Percentiles rank a stretch among this genome's conserved stretches.
These are phyloP conservation scores for Acrobasis suavella DNA, from an alignment of 2,888 invertebrate species.

Conservation along the genomic window DNA sequence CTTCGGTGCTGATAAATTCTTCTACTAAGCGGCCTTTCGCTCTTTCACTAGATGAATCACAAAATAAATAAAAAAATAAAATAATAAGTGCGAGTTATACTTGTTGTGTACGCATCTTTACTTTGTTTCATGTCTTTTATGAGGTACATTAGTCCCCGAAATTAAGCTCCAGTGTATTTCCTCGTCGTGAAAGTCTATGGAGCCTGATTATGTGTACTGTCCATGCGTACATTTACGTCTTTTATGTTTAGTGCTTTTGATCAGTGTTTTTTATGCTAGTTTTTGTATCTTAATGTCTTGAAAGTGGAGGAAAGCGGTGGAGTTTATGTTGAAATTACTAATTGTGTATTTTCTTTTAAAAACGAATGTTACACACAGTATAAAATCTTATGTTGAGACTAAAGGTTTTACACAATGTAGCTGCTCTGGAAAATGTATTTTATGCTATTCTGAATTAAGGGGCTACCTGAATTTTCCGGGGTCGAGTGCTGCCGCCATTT, in stretches of 20 bases:
- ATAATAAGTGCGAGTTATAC: not conserved
- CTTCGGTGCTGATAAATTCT: no score
- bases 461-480: no score
- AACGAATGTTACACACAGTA: no score
- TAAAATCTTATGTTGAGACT: no score
- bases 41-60: not conserved
- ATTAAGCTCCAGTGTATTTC: slow-evolving; percentile 25
- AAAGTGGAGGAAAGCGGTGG: no score
- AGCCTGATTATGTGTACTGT: slow-evolving; percentile 19
- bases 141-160: slow-evolving; percentile 30
- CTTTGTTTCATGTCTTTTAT: slow-evolving; percentile 23
- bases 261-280: slow-evolving; percentile 8
- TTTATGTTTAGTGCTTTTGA: slow-evolving; percentile 13
- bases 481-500: no score
- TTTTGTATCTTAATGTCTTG: not conserved
- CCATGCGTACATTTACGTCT: slow-evolving; percentile 2
- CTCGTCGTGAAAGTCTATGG: slow-evolving; percentile 18
- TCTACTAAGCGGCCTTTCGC: not conserved
- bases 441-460: no score
- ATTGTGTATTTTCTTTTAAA: no score
- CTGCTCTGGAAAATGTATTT: no score
- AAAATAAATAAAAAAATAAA: not conserved
- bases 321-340: no score
- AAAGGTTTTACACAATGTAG: no score
- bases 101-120: not conserved